These are phyloP conservation scores for Pangasius macronema DNA, from an alignment of 2,797 vertebrate species.

Conservation along the genomic window DNA sequence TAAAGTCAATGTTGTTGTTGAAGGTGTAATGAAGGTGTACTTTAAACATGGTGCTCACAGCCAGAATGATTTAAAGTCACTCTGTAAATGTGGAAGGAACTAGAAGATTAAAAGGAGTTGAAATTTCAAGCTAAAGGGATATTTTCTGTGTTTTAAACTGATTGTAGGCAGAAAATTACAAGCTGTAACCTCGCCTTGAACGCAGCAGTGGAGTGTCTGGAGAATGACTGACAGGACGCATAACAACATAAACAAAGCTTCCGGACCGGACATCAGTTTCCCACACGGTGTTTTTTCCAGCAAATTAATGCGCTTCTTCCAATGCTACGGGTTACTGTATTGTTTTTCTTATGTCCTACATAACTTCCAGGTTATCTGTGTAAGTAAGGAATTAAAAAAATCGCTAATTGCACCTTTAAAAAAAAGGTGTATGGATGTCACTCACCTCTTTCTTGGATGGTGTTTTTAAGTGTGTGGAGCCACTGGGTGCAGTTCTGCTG, in stretches of 20 bases:
- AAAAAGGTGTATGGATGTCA: background rate
- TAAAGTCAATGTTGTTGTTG: no score
- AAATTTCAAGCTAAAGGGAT: no score
- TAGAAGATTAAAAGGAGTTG: no score
- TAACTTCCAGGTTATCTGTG: no score
- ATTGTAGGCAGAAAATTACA: no score
- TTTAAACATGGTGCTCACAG: no score
- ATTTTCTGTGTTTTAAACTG: no score
- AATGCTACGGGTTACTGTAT: background rate
- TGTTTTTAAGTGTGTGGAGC: constrained; percentile 47
- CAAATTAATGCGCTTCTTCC: background rate
- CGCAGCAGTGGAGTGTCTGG: background rate
- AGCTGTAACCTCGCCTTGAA: no score
- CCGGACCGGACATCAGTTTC: background rate
- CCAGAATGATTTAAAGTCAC: no score
- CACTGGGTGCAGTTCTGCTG: constrained; percentile 26
- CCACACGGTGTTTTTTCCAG: no score
- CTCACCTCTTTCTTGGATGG: constrained; percentile 59
- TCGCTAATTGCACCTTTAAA: background rate
- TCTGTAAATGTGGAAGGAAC: no score
- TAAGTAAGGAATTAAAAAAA: background rate
- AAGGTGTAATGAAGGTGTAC: no score
- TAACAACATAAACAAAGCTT: background rate
- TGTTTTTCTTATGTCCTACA: background rate
- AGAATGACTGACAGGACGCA: background rate